phyloP scores from a whole-genome alignment of 2,797 vertebrate genomes.

The Protonibea diacanthus region DNA sequence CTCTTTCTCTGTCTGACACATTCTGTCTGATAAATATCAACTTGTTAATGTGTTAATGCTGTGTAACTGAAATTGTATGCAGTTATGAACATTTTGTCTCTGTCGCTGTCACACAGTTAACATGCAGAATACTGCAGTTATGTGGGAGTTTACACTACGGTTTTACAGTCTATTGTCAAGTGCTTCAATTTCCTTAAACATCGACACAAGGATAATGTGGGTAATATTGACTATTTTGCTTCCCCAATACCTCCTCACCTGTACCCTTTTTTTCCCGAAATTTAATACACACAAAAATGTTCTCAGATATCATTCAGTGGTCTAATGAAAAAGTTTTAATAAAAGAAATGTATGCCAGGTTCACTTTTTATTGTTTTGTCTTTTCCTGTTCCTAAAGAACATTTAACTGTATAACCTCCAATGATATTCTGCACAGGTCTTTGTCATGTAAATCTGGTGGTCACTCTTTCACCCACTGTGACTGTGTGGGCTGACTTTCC shows the following conservation, averaged over 20 bases:
- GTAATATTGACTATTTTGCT: neutral
- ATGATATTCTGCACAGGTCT: constrained; percentile 56
- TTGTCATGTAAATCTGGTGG: constrained; percentile 80
- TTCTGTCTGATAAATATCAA: neutral
- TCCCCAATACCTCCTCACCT: neutral
- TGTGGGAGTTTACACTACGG: neutral
- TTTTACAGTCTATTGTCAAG: neutral
- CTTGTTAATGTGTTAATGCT: neutral
- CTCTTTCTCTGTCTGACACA: neutral
- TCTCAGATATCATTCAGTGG: neutral
- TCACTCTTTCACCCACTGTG: constrained; percentile 55
- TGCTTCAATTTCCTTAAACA: neutral
- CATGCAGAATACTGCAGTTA: neutral
- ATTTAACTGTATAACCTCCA: constrained; percentile 17
- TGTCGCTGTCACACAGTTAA: neutral
- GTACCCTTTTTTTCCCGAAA: neutral
- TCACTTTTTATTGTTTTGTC: neutral
- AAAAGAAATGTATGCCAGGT: neutral
- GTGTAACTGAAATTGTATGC: neutral
- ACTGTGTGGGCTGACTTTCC: constrained; percentile 58
- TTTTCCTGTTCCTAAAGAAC: neutral
- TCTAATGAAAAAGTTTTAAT: neutral
- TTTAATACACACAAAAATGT: neutral
- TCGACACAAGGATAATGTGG: neutral
- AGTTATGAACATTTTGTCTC: neutral